phyloP scores from a whole-genome alignment of 2,797 vertebrate genomes.

The Diglossa cyanea region DNA sequence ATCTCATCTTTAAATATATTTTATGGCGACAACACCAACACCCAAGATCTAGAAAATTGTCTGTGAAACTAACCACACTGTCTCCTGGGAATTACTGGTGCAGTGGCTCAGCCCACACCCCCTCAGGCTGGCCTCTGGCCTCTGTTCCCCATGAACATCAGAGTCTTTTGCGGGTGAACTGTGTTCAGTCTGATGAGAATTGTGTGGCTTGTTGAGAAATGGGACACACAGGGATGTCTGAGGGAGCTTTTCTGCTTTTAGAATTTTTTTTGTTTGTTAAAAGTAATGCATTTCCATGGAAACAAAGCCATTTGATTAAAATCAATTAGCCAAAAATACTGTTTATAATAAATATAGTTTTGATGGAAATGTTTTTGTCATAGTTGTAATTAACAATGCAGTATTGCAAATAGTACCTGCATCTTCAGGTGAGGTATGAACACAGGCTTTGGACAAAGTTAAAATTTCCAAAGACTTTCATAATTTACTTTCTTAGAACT shows the following conservation, averaged over 20 bases:
- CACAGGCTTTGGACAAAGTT: neutral
- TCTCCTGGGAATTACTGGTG: neutral
- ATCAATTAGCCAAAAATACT: neutral
- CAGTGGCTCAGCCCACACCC: fast-evolving
- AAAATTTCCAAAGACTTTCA: neutral
- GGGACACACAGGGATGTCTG: neutral
- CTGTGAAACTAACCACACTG: neutral
- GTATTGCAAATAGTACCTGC: neutral
- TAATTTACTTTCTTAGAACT: neutral
- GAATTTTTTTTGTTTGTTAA: neutral
- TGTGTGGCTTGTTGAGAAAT: neutral
- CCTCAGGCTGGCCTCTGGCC: neutral
- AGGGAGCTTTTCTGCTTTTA: neutral
- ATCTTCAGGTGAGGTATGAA: neutral
- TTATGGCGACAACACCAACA: neutral
- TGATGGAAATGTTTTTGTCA: neutral
- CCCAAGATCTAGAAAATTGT: neutral
- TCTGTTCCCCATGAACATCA: neutral
- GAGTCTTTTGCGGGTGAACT: neutral
- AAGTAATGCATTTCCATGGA: neutral
- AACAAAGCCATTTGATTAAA: neutral
- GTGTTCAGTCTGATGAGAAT: fast-evolving
- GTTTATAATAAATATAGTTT: neutral
- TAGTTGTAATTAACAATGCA: constrained; percentile 23
- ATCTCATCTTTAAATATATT: neutral